Conservation (phyloP, 2,888 invertebrate species). For the Cacoxenus indagator region DNA sequence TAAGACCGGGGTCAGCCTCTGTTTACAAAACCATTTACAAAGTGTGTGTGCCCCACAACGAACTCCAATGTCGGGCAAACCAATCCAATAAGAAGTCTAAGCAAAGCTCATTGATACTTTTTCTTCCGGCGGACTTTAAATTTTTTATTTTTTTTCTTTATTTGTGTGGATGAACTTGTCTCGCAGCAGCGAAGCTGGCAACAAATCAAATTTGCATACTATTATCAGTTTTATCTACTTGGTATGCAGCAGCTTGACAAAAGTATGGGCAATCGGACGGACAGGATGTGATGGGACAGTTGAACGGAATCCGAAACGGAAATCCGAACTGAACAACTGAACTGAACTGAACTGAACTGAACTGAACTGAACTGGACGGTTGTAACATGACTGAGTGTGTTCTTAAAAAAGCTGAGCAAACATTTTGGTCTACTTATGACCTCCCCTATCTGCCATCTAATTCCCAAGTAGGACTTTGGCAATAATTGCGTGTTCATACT, state of each 20-base stretch:
- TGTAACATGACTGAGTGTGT: too few relatives aligned
- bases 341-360: neutral
- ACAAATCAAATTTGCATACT: slow-evolving; percentile 69
- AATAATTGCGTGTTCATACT: slow-evolving; percentile 61
- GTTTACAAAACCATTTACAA: slow-evolving; percentile 68
- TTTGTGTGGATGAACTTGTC: slow-evolving; percentile 42
- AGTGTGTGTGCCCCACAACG: slow-evolving; percentile 53
- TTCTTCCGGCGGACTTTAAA: slow-evolving; percentile 1
- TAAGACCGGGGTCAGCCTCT: slow-evolving; percentile 36
- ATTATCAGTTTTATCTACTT: slow-evolving; percentile 52
- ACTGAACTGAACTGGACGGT: too few relatives aligned
- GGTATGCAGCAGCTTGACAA: neutral
- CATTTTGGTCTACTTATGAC: too few relatives aligned
- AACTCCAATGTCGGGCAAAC: slow-evolving; percentile 28
- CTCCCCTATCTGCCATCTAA: neutral
- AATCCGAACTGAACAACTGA: neutral
- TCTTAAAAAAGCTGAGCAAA: too few relatives aligned
- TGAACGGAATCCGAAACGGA: neutral
- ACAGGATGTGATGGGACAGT: neutral
- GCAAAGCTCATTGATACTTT: slow-evolving; percentile 20
- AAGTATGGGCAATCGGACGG: neutral
- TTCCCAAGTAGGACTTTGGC: slow-evolving; percentile 27
- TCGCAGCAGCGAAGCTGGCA: slow-evolving; percentile 36
- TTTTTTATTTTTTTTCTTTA: slow-evolving; percentile 12
- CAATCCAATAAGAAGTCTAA: slow-evolving; percentile 24